Evolutionary conservation across 2,113 vertebrate genomes (phyloP), one percentile per base, ranked within the genome.

Genomic region (Oostethus manadensis): DNA sequence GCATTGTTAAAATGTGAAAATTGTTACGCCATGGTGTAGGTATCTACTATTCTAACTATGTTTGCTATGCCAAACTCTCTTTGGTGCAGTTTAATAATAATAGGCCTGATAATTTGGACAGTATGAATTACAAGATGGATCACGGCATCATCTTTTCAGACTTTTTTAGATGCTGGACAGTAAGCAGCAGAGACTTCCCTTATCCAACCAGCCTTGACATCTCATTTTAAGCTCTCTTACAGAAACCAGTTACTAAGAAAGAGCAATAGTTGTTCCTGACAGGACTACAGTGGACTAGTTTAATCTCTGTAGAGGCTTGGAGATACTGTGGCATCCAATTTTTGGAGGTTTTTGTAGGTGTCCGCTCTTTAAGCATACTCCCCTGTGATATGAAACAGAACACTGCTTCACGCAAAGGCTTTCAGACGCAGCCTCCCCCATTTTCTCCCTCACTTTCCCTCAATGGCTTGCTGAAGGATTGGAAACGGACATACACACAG

Each of bases 401-500:
- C 18, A 38, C 33, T 11, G n/a, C 2, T 55, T 38, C n/a, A 55
- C 38, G n/a, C 9, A 55, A 38, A 40, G n/a, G 11, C 35, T 40
- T 40, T 55, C 35, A 55, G 53, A 20, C 76, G 75, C 71, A 69
- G 66, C 66, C 71, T 79, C 66, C 47, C 51, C 49, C 70, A 56
- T 60, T 54, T 20, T 65, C 48, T 21, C 33, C 26, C 53, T 47
- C 8, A 14, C 9, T 50, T 18, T 18, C 18, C 42, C 17, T 56
- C 44, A 56, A 26, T 53, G 3, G 9, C 51, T n/a, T 8, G 16
- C 51, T 35, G 51, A 40, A 33, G 33, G 51, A 11, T 42, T 42
- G 38, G 38, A 42, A 42, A 42, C 38, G 20, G 40, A 51, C 50
- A 51, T 29, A 17, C 50, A 29, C 50, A 26, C 14, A 38, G 29